Conservation (phyloP, 2,888 invertebrate species). For the Nezara viridula region DNA sequence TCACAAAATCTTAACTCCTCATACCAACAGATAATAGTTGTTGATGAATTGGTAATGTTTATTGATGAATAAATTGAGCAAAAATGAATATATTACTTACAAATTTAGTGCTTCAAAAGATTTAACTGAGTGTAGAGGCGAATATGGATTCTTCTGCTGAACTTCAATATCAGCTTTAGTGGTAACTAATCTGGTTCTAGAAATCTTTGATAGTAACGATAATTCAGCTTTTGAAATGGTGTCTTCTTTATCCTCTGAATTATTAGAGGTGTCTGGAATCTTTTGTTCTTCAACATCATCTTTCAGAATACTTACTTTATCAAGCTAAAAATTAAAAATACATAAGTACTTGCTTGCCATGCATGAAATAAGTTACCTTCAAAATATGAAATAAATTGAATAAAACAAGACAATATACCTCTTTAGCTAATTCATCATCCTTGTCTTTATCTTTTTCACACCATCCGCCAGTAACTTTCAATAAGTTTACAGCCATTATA, state of each 20-base stretch:
- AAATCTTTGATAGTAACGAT: constrained; percentile 90
- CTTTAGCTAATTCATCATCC: constrained; percentile 30
- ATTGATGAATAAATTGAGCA: neutral
- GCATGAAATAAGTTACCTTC: neutral
- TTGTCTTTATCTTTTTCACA: constrained; percentile 3
- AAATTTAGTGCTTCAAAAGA: constrained; percentile 89
- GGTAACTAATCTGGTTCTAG: constrained; percentile 89
- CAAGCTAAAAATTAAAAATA: neutral
- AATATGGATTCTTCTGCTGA: constrained; percentile 91
- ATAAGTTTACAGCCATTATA: constrained; percentile 57
- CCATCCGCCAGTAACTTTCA: constrained; percentile 53
- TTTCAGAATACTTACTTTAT: neutral
- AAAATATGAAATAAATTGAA: neutral
- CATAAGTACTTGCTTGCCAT: neutral
- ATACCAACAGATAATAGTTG: too few relatives aligned
- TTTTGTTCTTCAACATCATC: constrained; percentile 4
- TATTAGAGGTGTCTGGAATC: neutral
- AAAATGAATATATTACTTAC: constrained; percentile 70
- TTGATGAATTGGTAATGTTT: too few relatives aligned
- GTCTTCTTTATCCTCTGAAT: constrained; percentile 59
- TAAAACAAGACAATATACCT: constrained; percentile 7
- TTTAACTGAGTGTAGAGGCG: constrained; percentile 95
- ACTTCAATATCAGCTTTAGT: constrained; percentile 90
- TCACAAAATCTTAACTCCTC: too few relatives aligned
- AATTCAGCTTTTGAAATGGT: constrained; percentile 80